Evolutionary conservation across 2,888 invertebrate genomes (phyloP), one percentile per base, ranked within the genome.

Genomic region (Linyphia triangularis): DNA sequence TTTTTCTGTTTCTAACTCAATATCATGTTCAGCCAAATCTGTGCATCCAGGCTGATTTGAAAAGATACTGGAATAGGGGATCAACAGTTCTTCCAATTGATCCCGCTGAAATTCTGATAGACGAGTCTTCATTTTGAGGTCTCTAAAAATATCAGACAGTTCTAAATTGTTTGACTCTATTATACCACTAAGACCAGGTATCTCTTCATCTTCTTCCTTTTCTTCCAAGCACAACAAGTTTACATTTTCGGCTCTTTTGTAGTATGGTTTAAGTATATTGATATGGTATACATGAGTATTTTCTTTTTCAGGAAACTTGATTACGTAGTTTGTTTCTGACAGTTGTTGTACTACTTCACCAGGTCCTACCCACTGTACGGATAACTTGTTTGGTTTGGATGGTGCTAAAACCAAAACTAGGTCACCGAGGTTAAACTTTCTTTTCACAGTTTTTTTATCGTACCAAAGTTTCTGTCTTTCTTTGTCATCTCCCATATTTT

Each of bases 241-340:
- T 28, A 51, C 33, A 22, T 59, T 30, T 77, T 85, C 77, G 0
- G 61, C 59, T 30, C 72, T 13, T 22, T 72, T 19, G 13, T 61
- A 37, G 28, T 79, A 65, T 1, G 70, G 51, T n/a, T 86, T 79
- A 0, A 86, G 33, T 65, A 79, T 72, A 26, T 79, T 79, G 4
- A 86, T 24, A 65, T 86, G 63, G 33, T 85, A 85, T 0, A 69
- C 28, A 5, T 37, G 75, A 4, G 22, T 24, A 24, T 24, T 59
- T 2, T 75, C 73, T 24, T 51, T 79, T 7, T 73, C 69, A 22
- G 33, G 16, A 33, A 67, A 69, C 22, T 30, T 51, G 1, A 79
- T 16, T 0, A 57, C 24, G 22, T 69, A 79, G 22, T 79, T 69
- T 5, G 69, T 69, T 2, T 79, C 51, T 40, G 79, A 67, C 0